phyloP scores from a whole-genome alignment of 2,797 vertebrate genomes.

The Arnoldichthys spilopterus region DNA sequence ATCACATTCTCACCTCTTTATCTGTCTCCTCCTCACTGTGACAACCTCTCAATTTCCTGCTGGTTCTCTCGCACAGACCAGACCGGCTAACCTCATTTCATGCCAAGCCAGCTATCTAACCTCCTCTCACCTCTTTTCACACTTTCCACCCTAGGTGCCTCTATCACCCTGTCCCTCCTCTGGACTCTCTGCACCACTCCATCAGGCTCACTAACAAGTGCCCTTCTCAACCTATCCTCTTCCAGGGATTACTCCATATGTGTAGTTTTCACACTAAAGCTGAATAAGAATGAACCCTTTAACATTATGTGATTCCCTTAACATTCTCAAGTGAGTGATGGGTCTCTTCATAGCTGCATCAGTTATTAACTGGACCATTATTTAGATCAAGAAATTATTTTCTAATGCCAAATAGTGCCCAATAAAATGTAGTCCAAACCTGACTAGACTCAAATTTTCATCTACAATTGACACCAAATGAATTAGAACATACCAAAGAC shows the following conservation, averaged over 20 bases:
- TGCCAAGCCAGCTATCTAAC: slow-evolving; percentile 47
- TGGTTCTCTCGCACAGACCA: slow-evolving; percentile 35
- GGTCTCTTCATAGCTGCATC: not conserved
- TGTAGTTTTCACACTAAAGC: not conserved
- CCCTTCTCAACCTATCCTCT: slow-evolving; percentile 18
- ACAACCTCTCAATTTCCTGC: slow-evolving; percentile 52
- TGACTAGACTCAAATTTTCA: not conserved
- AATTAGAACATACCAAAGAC: too few relatives aligned
- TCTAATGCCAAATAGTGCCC: too few relatives aligned
- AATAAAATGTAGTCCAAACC: not conserved
- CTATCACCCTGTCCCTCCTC: slow-evolving; percentile 31
- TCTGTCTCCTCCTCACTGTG: slow-evolving; percentile 28
- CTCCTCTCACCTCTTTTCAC: slow-evolving; percentile 29
- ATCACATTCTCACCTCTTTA: slow-evolving; percentile 37
- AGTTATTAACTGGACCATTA: not conserved
- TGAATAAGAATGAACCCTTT: not conserved
- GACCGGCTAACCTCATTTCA: slow-evolving; percentile 54
- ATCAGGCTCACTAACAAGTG: slow-evolving; percentile 50
- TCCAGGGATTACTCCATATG: not conserved
- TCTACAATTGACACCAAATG: too few relatives aligned
- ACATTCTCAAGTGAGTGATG: too few relatives aligned
- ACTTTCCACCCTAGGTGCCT: slow-evolving; percentile 43
- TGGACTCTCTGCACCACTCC: slow-evolving; percentile 2
- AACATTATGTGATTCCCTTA: not conserved
- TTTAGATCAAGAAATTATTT: too few relatives aligned